phyloP scores from a whole-genome alignment of 2,797 vertebrate species.

The Cirrhinus mrigala region DNA sequence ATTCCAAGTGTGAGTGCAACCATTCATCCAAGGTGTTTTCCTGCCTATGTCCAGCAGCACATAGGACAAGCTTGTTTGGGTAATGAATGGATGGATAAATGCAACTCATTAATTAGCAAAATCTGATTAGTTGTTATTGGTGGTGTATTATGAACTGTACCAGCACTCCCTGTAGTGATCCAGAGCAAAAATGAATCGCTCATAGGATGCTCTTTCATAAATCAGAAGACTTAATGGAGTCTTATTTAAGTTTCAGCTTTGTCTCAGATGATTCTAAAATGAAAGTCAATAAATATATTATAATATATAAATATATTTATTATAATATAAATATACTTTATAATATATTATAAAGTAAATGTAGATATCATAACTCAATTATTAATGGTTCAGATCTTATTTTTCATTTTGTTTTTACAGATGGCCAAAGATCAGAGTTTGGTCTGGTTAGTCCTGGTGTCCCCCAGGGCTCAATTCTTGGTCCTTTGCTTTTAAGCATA shows the following conservation, averaged over 20 bases:
- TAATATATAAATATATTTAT: no score
- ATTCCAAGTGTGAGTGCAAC: not conserved
- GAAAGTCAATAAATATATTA: no score
- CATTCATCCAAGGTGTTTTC: not conserved
- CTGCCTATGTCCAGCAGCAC: not conserved
- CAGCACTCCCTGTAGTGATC: not conserved
- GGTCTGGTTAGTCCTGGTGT: no score
- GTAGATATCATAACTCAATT: no score
- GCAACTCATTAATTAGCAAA: not conserved
- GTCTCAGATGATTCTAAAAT: not conserved
- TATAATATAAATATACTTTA: no score
- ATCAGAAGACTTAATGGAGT: not conserved
- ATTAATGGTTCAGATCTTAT: no score
- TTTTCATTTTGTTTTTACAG: no score
- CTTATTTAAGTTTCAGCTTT: not conserved
- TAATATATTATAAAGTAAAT: no score
- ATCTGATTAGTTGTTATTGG: not conserved
- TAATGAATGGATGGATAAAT: not conserved
- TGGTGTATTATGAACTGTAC: not conserved
- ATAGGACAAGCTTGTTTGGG: not conserved
- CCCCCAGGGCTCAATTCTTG: no score
- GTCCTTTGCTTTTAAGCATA: no score
- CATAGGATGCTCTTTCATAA: not conserved
- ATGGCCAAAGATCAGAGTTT: no score
- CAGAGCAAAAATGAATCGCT: not conserved